Conservation (phyloP, 2,888 invertebrate genomes). For the Calameuta pallipes region DNA sequence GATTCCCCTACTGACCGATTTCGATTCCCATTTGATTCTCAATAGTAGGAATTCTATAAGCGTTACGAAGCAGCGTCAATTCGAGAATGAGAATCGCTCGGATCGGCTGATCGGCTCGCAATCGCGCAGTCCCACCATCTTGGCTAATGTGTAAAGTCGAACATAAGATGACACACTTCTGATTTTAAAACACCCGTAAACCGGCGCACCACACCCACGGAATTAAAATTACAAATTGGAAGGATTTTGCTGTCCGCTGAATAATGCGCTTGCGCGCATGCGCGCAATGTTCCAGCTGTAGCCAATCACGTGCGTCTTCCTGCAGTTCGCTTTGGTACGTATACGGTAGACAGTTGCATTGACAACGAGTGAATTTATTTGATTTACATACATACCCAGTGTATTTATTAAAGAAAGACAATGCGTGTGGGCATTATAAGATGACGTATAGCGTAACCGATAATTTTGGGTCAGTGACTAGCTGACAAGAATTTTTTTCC, state of each 20-base stretch:
- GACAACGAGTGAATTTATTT: background rate
- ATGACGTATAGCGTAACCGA: background rate
- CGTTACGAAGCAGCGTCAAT: conserved; percentile 3
- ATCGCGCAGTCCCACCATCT: conserved; percentile 16
- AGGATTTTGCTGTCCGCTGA: background rate
- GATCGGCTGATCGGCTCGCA: conserved; percentile 9
- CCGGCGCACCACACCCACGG: conserved; percentile 35
- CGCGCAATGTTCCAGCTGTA: background rate
- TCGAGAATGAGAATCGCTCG: background rate
- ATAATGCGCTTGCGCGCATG: background rate
- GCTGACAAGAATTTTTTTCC: conserved; percentile 6
- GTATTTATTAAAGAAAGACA: conserved; percentile 26
- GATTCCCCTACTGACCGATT: conserved; percentile 3
- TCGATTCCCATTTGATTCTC: conserved; percentile 7
- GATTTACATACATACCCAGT: background rate
- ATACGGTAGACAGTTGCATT: background rate
- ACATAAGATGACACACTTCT: conserved; percentile 50
- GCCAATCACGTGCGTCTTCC: background rate
- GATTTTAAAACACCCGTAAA: conserved; percentile 15
- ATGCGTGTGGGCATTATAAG: conserved; percentile 33
- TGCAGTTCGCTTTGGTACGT: background rate
- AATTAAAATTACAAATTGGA: conserved; percentile 48
- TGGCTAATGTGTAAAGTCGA: conserved; percentile 26
- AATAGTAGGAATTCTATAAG: conserved; percentile 19
- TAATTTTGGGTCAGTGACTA: conserved; percentile 56